phyloP scores from a whole-genome alignment of 1,140 invertebrate species.

The Trichonephila inaurata region DNA sequence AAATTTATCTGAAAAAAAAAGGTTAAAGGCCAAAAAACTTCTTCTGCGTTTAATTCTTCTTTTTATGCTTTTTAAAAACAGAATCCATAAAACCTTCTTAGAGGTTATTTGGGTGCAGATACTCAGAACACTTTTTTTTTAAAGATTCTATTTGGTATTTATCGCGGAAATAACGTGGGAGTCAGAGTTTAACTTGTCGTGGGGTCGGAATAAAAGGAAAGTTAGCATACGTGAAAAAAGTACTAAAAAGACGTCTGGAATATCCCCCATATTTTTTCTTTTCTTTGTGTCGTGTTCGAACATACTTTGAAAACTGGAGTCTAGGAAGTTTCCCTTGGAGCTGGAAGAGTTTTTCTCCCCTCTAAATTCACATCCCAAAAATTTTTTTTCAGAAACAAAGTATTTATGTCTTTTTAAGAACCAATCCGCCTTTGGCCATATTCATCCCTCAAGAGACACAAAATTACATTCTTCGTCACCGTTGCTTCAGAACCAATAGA shows the following conservation, averaged over 20 bases:
- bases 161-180: too few relatives aligned
- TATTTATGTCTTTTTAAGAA: neutral
- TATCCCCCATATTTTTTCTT: constrained; percentile 47
- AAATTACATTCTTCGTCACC: neutral
- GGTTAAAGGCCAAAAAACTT: too few relatives aligned
- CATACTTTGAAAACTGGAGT: constrained; percentile 66
- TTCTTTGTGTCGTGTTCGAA: constrained; percentile 71
- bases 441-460: neutral
- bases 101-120: neutral
- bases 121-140: neutral
- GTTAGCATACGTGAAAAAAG: neutral
- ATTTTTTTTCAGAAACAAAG: neutral
- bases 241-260: neutral
- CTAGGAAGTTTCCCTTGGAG: constrained; percentile 45
- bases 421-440: neutral
- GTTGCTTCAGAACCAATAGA: neutral
- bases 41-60: too few relatives aligned
- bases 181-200: neutral
- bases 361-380: neutral
- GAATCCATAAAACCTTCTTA: neutral
- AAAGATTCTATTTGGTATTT: neutral
- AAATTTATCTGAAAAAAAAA: neutral
- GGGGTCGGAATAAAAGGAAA: constrained; percentile 12
- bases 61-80: neutral
- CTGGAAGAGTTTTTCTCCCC: neutral